Conservation (phyloP, 2,113 vertebrate genomes). For the Tichodroma muraria region DNA sequence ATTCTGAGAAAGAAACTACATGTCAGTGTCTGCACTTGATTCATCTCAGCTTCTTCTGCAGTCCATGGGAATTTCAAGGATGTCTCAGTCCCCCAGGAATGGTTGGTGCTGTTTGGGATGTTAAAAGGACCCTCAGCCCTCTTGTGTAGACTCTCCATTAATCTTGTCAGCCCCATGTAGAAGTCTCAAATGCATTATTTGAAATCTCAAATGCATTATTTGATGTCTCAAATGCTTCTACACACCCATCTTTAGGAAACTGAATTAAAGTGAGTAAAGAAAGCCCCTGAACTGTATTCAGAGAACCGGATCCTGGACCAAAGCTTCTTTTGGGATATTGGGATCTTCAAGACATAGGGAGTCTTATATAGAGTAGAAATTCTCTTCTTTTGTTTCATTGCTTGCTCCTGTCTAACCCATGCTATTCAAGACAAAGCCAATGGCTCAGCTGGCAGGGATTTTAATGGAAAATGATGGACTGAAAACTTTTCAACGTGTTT, state of each 20-base stretch:
- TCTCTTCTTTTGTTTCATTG: fast-evolving
- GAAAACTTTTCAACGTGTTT: not conserved
- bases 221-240: not conserved
- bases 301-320: not conserved
- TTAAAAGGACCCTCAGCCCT: not conserved
- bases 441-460: not conserved
- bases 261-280: not conserved
- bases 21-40: fast-evolving
- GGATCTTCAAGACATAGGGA: not conserved
- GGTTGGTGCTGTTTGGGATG: not conserved
- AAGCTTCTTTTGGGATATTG: not conserved
- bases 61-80: not conserved
- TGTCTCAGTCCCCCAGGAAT: not conserved
- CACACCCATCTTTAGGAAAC: not conserved
- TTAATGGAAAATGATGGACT: not conserved
- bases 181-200: not conserved
- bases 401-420: not conserved
- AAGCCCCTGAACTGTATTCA: not conserved
- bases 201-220: not conserved
- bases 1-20: not conserved
- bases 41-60: not conserved
- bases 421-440: not conserved
- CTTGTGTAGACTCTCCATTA: not conserved
- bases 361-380: not conserved
- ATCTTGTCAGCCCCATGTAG: not conserved